Evolutionary conservation across 2,888 invertebrate genomes (phyloP), one percentile per base, ranked within the genome.

Genomic region (Seira ritae): DNA sequence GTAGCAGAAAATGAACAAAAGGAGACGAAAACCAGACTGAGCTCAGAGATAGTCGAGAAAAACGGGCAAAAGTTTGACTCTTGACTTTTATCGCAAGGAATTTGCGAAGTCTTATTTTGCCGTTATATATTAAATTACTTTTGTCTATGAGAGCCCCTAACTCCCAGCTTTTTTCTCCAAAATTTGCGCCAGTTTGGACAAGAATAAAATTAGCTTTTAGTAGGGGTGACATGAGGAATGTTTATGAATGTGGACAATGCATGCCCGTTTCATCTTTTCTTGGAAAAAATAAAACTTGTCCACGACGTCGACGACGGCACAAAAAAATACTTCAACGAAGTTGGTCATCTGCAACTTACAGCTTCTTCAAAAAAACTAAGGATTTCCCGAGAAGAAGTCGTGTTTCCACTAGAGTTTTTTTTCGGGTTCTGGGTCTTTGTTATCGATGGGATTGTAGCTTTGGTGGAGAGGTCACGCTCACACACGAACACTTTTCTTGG

Each of bases 231-330:
- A 50, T 50, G 50, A 15, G 12, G 50, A 50, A 50, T 50, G 50
- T 50, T 50, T 50, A 50, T 50, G 50, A 50, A 50, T 50, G 50
- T 50, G 50, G 50, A 50, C 50, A 50, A 50, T n/a, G 17, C 50
- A 50, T n/a, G 17, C 6, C 12, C 50, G 50, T 50, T 50, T 50
- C 50, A 50, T 50, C 17, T 15, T 50, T 50, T 50, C 50, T 15
- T 4, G 6, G 42, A 8, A 42, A 42, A 50, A 50, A 15, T 50
- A 50, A 50, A 50, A 50, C 50, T 50, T 50, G 50, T n/a, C 15
- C 50, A 50, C 50, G 1, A 12, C 50, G n/a, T n/a, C n/a, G 12
- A n/a, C 50, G 8, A 31, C 2, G 31, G 31, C 31, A n/a, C n/a
- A n/a, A 42, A 42, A 42, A 42, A 42, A 42, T 50, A 50, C 50